A percentile compares a stretch with the other conserved stretches of the same genome.
Evolutionary conservation across 2,888 invertebrate genomes (phyloP).

Genomic region (Lithophane leautieri): DNA sequence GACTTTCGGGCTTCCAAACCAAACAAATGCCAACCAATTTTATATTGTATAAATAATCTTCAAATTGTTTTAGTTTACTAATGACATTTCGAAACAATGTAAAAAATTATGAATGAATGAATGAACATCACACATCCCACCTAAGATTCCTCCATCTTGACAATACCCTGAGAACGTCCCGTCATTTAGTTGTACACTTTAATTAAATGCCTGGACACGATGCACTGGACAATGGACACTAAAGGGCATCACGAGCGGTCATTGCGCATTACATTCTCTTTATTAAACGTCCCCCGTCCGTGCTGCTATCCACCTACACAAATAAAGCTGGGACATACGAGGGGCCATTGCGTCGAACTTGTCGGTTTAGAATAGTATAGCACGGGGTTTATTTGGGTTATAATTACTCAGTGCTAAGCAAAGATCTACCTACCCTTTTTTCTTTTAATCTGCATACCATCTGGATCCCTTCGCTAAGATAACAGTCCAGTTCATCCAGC

Average conservation of each 20-base stretch:
- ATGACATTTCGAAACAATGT: not conserved
- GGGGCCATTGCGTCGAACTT: conserved; percentile 28
- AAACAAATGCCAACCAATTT: not conserved
- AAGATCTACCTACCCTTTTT: no score
- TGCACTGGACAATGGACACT: conserved; percentile 71
- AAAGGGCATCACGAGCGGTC: conserved; percentile 64
- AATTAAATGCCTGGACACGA: conserved; percentile 70
- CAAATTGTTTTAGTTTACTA: not conserved
- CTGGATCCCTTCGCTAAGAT: no score
- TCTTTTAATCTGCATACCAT: not conserved
- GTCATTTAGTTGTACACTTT: conserved; percentile 65
- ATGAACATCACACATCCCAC: not conserved
- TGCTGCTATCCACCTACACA: conserved; percentile 68
- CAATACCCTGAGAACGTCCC: conserved; percentile 40
- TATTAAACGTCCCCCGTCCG: conserved; percentile 71
- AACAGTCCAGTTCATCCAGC: not conserved
- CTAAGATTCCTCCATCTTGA: conserved; percentile 35
- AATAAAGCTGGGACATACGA: conserved; percentile 36
- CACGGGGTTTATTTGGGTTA: not conserved
- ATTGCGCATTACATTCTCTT: conserved; percentile 72
- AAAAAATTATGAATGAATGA: not conserved
- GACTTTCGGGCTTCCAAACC: no score
- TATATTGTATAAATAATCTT: not conserved
- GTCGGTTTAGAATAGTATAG: not conserved
- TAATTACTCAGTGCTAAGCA: no score